These are phyloP conservation scores for Arion vulgaris DNA, from an alignment of 1,140 invertebrate species.

Conservation along the genomic window DNA sequence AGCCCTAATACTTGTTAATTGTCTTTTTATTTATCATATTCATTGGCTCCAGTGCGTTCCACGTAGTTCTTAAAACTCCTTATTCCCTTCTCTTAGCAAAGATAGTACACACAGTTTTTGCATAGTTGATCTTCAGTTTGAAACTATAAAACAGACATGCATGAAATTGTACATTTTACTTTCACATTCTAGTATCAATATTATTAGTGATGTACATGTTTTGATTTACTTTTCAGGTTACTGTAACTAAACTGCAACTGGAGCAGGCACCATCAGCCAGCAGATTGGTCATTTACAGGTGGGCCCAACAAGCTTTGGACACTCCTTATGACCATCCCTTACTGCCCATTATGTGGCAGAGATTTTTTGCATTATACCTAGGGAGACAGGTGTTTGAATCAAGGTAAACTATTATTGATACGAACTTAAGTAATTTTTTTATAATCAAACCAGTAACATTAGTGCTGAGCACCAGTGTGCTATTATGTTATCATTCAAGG, in stretches of 20 bases:
- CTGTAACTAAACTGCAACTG: constrained; percentile 77
- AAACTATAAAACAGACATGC: too few relatives aligned
- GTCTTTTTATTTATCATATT: too few relatives aligned
- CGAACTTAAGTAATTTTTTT: too few relatives aligned
- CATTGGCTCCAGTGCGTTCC: too few relatives aligned
- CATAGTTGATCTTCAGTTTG: too few relatives aligned
- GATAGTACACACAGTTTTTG: too few relatives aligned
- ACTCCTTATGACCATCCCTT: constrained; percentile 82
- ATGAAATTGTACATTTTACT: too few relatives aligned
- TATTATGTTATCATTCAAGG: too few relatives aligned
- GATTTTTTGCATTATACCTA: constrained; percentile 85
- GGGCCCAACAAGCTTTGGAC: constrained; percentile 84
- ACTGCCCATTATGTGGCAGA: constrained; percentile 83
- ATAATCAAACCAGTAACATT: constrained; percentile 29
- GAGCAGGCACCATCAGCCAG: constrained; percentile 75
- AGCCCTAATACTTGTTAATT: too few relatives aligned
- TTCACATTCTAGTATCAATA: too few relatives aligned
- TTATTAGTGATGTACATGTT: neutral
- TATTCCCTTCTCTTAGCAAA: too few relatives aligned
- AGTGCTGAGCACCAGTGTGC: neutral
- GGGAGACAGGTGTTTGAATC: constrained; percentile 72
- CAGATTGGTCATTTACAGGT: constrained; percentile 83
- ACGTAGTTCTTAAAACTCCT: too few relatives aligned
- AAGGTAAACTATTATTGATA: constrained; percentile 67
- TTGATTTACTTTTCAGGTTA: constrained; percentile 75